A percentile compares a stretch with the other conserved stretches of the same genome.
phyloP scores from a whole-genome alignment of 1,140 invertebrate genomes.

The Scaptomyza hsui region DNA sequence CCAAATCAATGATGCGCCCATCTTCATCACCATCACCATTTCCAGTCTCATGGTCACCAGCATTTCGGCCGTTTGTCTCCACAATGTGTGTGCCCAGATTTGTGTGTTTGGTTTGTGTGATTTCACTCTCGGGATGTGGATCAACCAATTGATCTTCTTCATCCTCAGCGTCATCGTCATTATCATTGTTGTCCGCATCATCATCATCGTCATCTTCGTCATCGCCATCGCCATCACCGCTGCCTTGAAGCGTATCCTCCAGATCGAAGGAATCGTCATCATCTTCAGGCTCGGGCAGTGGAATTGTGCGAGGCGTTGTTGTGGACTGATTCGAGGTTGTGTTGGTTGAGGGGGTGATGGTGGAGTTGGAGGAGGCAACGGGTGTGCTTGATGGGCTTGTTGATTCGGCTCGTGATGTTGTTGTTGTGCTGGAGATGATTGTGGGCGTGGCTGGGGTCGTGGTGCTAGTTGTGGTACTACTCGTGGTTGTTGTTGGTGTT shows the following conservation, averaged over 20 bases:
- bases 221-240: conserved; percentile 43
- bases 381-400: conserved; percentile 7
- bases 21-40: conserved; percentile 27
- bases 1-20: conserved; percentile 37
- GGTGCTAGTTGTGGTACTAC: conserved; percentile 30
- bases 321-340: conserved; percentile 15
- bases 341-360: conserved; percentile 2
- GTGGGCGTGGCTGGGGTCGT: conserved; percentile 21
- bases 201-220: conserved; percentile 42
- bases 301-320: conserved; percentile 14
- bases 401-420: too few species aligned
- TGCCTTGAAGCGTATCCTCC: conserved; percentile 38
- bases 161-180: conserved; percentile 11
- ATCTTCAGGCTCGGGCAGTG: conserved; percentile 31
- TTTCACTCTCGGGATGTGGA: conserved; percentile 13
- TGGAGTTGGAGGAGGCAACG: not conserved
- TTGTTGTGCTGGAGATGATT: conserved; percentile 5
- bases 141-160: conserved; percentile 13
- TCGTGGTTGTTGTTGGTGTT: conserved; percentile 9
- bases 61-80: not conserved
- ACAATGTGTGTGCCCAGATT: not conserved
- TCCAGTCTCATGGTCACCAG: not conserved
- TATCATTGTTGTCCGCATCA: conserved; percentile 22
- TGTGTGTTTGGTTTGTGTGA: not conserved
- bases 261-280: conserved; percentile 54